Evolutionary conservation across 2,113 vertebrate genomes (phyloP), one percentile per base, ranked within the genome.

Genomic region (Verasper variegatus): DNA sequence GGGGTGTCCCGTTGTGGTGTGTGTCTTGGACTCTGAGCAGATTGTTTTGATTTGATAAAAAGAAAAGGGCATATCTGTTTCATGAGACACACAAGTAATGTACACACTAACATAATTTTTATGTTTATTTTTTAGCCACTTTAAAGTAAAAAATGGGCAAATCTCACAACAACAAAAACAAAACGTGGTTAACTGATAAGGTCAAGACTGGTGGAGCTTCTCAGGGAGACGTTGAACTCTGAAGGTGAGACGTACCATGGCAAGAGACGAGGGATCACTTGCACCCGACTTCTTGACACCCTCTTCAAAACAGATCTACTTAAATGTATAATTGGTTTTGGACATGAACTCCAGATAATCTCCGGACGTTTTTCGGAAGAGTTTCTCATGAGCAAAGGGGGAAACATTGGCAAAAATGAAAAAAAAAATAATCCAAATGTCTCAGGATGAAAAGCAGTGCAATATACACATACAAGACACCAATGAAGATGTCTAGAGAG

Each of bases 251-350:
- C 3, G 5, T 13, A 47, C 45, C 45, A 47, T 3, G 71, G 60
- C 61, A 57, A 55, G 62, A 65, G 84, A 64, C 59, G 62, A 83
- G 70, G 78, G 56, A 73, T 55, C 69, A 68, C 76, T 31, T 58
- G 23, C 78, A 83, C 82, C 85, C 80, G 76, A 61, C 42, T 70
- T 45, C 72, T 79, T 31, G 31, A 31, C 31, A 31, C 31, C 31
- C 31, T 31, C 31, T 31, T 31, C 31, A 31, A 31, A 31, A 31
- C 64, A 83, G 13, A 4, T 47, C 47, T 56, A 58, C 83, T 79
- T 72, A 59, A 63, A 23, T 13, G 12, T 12, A 24, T 4, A 13
- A 12, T n/a, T 56, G 14, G 14, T 49, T 17, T 24, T 12, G 12
- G 9, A 26, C 24, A 26, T 26, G 52, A 3, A 54, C 18, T 11